Conservation (phyloP, 2,113 vertebrate genomes). For the Ciconia stormi region DNA sequence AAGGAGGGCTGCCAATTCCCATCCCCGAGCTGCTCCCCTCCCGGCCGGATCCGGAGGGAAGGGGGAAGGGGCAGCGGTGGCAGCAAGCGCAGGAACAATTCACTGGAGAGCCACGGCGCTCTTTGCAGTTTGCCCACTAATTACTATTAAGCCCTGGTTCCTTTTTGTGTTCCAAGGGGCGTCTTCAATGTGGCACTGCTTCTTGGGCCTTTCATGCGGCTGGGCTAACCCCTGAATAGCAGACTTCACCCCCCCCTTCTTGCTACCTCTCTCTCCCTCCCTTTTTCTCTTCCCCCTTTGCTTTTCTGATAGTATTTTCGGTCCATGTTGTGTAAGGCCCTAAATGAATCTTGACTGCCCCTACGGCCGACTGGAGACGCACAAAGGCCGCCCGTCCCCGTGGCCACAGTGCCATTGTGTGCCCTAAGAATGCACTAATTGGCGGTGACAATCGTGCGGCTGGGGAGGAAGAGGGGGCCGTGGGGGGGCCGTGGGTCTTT, state of each 20-base stretch:
- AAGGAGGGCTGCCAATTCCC: background rate
- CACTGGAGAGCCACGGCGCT: constrained; percentile 66
- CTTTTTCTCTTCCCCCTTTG: constrained; percentile 75
- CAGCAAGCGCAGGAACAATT: constrained; percentile 70
- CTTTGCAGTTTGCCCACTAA: constrained; percentile 80
- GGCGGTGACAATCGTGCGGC: constrained; percentile 86
- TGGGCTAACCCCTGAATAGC: constrained; percentile 74
- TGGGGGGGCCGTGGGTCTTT: constrained; percentile 75
- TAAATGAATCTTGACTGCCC: constrained; percentile 97
- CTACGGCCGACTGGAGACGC: constrained; percentile 91
- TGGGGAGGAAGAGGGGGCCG: constrained; percentile 36
- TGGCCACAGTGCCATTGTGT: constrained; percentile 93
- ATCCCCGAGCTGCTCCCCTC: background rate
- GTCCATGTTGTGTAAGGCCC: constrained; percentile 84
- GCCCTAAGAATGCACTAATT: constrained; percentile 93
- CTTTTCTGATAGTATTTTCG: constrained; percentile 88
- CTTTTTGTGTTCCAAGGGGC: constrained; percentile 71
- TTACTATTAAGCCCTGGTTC: constrained; percentile 75
- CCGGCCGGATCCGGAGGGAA: background rate
- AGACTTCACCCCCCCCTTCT: background rate
- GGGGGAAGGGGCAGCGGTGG: constrained; percentile 27
- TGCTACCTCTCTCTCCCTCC: background rate
- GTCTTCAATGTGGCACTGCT: constrained; percentile 67
- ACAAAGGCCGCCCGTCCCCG: constrained; percentile 86
- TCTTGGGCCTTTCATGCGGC: constrained; percentile 73